Evolutionary conservation across 1,140 invertebrate genomes (phyloP), one percentile per base, ranked within the genome.

Genomic region (Alviniconcha marisindica): DNA sequence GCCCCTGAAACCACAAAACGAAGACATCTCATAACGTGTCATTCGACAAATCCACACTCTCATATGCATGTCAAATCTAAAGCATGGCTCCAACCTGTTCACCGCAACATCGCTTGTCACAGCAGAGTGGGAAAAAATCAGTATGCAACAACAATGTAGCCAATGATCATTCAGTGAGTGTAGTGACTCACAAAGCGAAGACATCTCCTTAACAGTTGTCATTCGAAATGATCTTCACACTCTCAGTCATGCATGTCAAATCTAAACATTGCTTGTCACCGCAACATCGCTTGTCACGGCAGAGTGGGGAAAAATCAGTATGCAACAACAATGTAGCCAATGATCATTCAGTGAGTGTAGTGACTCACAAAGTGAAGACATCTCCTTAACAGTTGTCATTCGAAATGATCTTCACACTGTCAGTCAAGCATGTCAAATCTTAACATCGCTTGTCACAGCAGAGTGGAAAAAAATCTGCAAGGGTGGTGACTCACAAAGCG

Each of bases 291-390:
- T 90, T 87, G 77, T 93, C 93, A 69, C 91, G 74, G 69, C 88
- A 90, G 28, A 93, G 76, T 7, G 93, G 88, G 77, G 91, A 86
- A 77, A 93, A n/a, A n/a, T n/a, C n/a, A n/a, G n/a, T n/a, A n/a
- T n/a, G n/a, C n/a, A n/a, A n/a, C n/a, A n/a, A n/a, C n/a, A n/a
- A n/a, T n/a, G n/a, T n/a, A n/a, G n/a, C n/a, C n/a, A n/a, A n/a
- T n/a, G n/a, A n/a, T n/a, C n/a, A n/a, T n/a, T n/a, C n/a, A n/a
- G n/a, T n/a, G n/a, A n/a, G n/a, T n/a, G n/a, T n/a, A n/a, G n/a
- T n/a, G n/a, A n/a, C n/a, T n/a, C n/a, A n/a, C n/a, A n/a, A n/a
- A n/a, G n/a, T n/a, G 24, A 73, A 36, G 10, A 73, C 28, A 36
- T 2, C 31, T 31, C 10, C 5, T 73, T 7, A 15, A 36, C 54